A percentile compares a stretch with the other conserved stretches of the same genome.
These are phyloP conservation scores for Archegozetes longisetosus DNA, from an alignment of 1,140 invertebrate species.

Conservation along the genomic window DNA sequence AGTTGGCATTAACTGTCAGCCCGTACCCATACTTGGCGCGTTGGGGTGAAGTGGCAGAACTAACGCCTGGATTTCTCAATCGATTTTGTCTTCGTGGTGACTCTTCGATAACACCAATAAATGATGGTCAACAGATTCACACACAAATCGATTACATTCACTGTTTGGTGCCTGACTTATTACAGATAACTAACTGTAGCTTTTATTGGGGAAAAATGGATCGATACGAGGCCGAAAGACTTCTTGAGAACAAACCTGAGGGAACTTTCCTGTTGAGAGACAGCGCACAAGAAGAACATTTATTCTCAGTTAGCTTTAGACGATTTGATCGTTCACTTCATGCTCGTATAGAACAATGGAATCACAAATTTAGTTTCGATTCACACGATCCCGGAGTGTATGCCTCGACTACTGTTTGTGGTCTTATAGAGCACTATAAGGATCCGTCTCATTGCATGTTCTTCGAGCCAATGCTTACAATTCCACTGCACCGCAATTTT, in stretches of 20 bases:
- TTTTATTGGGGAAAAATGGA: slow-evolving; percentile 77
- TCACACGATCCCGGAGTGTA: slow-evolving; percentile 90
- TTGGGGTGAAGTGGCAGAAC: not conserved
- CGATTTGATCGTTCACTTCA: slow-evolving; percentile 87
- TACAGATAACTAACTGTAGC: slow-evolving; percentile 58
- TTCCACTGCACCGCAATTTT: slow-evolving; percentile 68
- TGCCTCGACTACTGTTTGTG: slow-evolving; percentile 66
- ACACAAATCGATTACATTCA: slow-evolving; percentile 82
- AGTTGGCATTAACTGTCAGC: not conserved
- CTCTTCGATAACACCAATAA: not conserved
- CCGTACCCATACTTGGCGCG: not conserved
- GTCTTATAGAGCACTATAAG: slow-evolving; percentile 90
- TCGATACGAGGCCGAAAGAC: slow-evolving; percentile 78
- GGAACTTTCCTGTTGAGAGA: slow-evolving; percentile 89
- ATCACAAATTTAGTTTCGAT: slow-evolving; percentile 89
- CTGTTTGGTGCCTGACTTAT: slow-evolving; percentile 81
- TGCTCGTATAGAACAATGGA: slow-evolving; percentile 91
- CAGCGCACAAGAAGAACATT: slow-evolving; percentile 90
- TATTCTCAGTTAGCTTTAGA: slow-evolving; percentile 93
- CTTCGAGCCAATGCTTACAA: slow-evolving; percentile 92
- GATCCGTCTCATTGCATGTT: slow-evolving; percentile 97
- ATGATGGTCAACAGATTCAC: slow-evolving; percentile 37
- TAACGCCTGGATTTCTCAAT: not conserved
- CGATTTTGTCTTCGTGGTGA: not conserved
- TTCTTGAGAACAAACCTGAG: slow-evolving; percentile 82